Conservation (phyloP, 2,113 vertebrate genomes). For the human (Homo sapiens) region GRCh38 chr13:97366001-97366500, state of each 20-base stretch:
- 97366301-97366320: constrained; percentile 97
- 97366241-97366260: constrained; percentile 92
- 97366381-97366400: constrained; percentile 94
- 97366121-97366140: not conserved
- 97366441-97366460: constrained; percentile 96
- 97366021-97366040: not conserved
- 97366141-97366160: not conserved
- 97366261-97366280: constrained; percentile 98
- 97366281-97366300: constrained; percentile 96
- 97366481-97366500: constrained; percentile 99
- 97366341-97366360: constrained; percentile 99
- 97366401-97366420: constrained; percentile 98
- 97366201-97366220: constrained; percentile 71
- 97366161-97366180: constrained; percentile 51
- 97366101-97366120: not conserved
- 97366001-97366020: constrained; percentile 37
- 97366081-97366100: not conserved
- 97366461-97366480: constrained; percentile 99
- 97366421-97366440: constrained; percentile 95
- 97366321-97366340: constrained; percentile 98
- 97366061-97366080: not conserved
- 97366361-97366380: constrained; percentile 97
- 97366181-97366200: constrained; percentile 64
- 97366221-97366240: constrained; percentile 97
- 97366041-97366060: not conserved